Evolutionary conservation across 23 tunicate species (phyloP), one percentile per base, ranked within the genome.

Genomic region (Halocynthia roretzi): DNA sequence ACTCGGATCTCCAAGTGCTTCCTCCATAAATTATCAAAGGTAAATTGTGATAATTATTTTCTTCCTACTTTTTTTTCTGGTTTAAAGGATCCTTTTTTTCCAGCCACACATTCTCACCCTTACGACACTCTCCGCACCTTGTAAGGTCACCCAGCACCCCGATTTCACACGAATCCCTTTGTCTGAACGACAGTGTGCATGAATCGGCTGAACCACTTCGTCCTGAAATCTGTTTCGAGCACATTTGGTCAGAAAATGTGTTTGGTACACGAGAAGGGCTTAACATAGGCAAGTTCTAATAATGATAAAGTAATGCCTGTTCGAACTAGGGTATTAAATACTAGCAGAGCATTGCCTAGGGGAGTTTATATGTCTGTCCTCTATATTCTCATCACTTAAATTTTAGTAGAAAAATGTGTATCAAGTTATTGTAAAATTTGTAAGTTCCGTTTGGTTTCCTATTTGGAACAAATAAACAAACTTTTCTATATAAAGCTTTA

Each of bases 131-230:
- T 44, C 88, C 96, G 50, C 96, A 89, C 54, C 52, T 89, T 61
- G 86, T 78, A 4, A 56, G 96, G 19, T 89, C 96, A 6, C 96
- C 96, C 0, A 72, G 88, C 31, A 84, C 88, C 19, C 96, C 96
- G 8, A 60, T 89, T n/a, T 89, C 96, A 7, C 96, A 89, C 50
- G 96, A 89, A 72, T 83, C 88, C 5, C 83, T 89, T 8, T 89
- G 96, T 74, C 82, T 89, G 31, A 89, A 89, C 84, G 82, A 83
- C 68, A 89, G 88, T 53, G 81, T 84, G 7, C 79, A 84, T 61
- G 96, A 89, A 62, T 56, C 85, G 8, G 98, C 98, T 44, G 98
- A 92, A 55, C 98, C 98, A 17, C 80, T 92, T 2, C 81, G 87
- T 19, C 98, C 98, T 7, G 93, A 92, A 62, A 54, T 92, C 7